These are phyloP conservation scores for Epinotia brunnichana DNA, from an alignment of 2,888 invertebrate genomes.

Conservation along the genomic window DNA sequence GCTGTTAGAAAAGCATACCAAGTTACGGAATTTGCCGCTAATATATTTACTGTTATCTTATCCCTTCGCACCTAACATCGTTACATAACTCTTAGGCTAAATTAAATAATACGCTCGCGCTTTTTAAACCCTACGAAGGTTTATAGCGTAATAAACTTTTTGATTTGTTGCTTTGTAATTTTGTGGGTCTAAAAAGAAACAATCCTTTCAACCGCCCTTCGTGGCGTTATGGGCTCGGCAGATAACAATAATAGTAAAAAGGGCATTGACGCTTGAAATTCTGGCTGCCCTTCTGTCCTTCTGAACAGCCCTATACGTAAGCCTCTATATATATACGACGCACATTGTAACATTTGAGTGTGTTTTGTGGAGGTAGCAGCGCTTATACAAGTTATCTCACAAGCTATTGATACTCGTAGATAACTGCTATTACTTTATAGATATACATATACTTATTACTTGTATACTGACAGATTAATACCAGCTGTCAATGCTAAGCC, in stretches of 20 bases:
- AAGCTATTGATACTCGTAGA: slow-evolving; percentile 33
- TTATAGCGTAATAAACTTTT: slow-evolving; percentile 37
- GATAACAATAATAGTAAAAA: slow-evolving; percentile 55
- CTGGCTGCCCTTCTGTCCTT: slow-evolving; percentile 38
- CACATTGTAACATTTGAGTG: slow-evolving; percentile 41
- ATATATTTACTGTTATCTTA: slow-evolving; percentile 26
- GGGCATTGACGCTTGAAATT: slow-evolving; percentile 51
- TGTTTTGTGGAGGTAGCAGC: slow-evolving; percentile 24
- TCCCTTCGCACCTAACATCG: slow-evolving; percentile 21
- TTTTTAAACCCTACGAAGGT: slow-evolving; percentile 13
- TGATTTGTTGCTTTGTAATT: slow-evolving; percentile 41
- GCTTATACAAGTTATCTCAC: slow-evolving; percentile 32
- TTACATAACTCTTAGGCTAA: slow-evolving; percentile 15
- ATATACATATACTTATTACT: slow-evolving; percentile 3
- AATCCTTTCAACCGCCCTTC: slow-evolving; percentile 45
- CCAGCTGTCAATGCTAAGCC: slow-evolving; percentile 20
- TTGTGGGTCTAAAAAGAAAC: slow-evolving; percentile 39
- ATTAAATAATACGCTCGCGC: slow-evolving; percentile 23
- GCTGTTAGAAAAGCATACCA: slow-evolving; percentile 32
- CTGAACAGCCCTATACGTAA: slow-evolving; percentile 16
- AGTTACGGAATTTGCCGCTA: slow-evolving; percentile 28
- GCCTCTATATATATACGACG: slow-evolving; percentile 34
- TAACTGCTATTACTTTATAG: slow-evolving; percentile 19
- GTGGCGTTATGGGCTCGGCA: slow-evolving; percentile 54
- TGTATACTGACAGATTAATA: slow-evolving; percentile 20